Percentiles rank a stretch among this genome's conserved stretches.
phyloP scores from a whole-genome alignment of 2,113 vertebrate species.

The Bos indicus region DNA sequence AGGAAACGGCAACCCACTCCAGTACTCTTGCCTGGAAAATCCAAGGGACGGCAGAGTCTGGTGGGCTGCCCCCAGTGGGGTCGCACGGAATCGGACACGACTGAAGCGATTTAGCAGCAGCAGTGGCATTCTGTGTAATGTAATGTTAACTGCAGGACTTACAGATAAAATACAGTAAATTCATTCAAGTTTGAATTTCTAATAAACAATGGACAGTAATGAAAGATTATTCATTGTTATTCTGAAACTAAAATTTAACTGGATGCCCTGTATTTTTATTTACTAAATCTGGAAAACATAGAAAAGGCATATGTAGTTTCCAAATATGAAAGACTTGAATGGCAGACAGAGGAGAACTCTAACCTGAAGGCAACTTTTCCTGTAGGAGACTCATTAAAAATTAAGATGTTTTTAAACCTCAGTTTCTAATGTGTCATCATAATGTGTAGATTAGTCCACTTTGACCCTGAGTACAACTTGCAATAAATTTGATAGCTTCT shows the following conservation, averaged over 20 bases:
- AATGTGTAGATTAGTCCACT: background rate
- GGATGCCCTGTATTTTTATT: background rate
- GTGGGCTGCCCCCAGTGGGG: background rate
- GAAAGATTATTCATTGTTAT: background rate
- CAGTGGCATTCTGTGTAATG: background rate
- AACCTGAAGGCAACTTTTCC: background rate
- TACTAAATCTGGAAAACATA: background rate
- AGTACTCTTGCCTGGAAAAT: background rate
- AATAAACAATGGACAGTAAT: background rate
- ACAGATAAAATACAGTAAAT: background rate
- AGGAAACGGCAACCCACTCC: too few species aligned
- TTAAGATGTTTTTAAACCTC: background rate
- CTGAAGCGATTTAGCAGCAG: background rate
- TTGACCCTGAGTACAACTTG: background rate
- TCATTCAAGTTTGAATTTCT: background rate
- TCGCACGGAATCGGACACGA: background rate
- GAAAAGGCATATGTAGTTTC: background rate
- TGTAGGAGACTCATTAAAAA: background rate
- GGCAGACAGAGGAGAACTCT: background rate
- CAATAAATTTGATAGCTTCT: background rate
- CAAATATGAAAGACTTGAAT: background rate
- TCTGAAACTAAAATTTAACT: background rate
- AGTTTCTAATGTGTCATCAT: background rate
- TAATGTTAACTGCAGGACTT: background rate
- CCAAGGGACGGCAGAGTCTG: rapidly evolving